Conservation (phyloP, 2,888 invertebrate genomes). For the Ennomos quercinarius region DNA sequence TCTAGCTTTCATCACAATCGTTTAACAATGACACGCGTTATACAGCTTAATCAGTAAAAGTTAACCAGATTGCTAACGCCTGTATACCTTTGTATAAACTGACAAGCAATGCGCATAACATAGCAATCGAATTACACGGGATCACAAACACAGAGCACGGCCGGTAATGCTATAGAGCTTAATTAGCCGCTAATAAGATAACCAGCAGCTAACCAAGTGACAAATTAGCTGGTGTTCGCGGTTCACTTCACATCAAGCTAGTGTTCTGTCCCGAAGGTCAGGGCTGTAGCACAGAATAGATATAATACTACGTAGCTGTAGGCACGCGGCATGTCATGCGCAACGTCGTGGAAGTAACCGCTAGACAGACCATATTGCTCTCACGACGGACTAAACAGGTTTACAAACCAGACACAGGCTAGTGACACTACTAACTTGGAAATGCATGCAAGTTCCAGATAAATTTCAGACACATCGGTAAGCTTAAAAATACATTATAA, state of each 20-base stretch:
- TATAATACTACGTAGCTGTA: no score
- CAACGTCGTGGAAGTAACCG: conserved; percentile 19
- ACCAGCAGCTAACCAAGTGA: conserved; percentile 48
- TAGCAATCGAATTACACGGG: no score
- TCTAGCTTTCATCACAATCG: no score
- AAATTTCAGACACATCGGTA: conserved; percentile 8
- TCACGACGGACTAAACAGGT: conserved; percentile 4
- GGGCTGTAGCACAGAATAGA: no score
- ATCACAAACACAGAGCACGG: not conserved
- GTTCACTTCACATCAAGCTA: conserved; percentile 47
- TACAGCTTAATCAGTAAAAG: no score
- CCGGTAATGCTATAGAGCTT: conserved; percentile 1
- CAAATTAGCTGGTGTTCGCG: conserved; percentile 59
- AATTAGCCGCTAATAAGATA: conserved; percentile 12
- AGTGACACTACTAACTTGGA: conserved; percentile 1
- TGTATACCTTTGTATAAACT: no score
- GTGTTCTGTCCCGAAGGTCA: conserved; percentile 14
- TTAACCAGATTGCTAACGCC: no score
- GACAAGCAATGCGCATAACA: not conserved
- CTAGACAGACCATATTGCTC: conserved; percentile 14
- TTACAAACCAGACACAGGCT: no score
- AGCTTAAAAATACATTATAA: no score
- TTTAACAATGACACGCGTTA: no score
- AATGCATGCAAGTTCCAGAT: conserved; percentile 17
- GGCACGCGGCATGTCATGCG: not conserved